Conservation (phyloP, 2,113 vertebrate species). For the Hypanus sabinus region DNA sequence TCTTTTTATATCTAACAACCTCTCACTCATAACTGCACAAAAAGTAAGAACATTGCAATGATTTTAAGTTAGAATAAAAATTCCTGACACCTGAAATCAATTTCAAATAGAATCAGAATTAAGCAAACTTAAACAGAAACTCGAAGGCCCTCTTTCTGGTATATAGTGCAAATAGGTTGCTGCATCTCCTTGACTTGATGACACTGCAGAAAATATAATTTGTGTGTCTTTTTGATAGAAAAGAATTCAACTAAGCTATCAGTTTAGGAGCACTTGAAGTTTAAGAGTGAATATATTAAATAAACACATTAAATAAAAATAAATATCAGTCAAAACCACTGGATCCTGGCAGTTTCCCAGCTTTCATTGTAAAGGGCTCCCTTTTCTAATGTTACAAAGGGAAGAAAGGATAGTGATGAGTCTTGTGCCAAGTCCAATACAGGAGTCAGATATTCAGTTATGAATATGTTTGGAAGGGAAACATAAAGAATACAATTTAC, state of each 20-base stretch:
- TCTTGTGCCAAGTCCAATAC: constrained; percentile 11
- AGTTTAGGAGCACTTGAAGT: neutral
- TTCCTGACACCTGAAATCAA: neutral
- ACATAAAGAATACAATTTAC: neutral
- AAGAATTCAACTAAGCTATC: neutral
- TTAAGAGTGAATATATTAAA: constrained; percentile 4
- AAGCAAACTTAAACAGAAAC: neutral
- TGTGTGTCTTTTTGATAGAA: neutral
- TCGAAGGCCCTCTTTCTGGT: no score
- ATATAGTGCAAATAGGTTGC: neutral
- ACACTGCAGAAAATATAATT: neutral
- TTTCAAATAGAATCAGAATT: neutral
- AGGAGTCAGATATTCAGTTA: neutral
- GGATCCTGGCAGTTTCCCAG: neutral
- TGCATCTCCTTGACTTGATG: neutral
- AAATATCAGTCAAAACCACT: neutral
- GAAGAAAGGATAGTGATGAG: neutral
- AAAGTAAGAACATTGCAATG: neutral
- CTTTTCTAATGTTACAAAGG: neutral
- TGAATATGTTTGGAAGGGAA: neutral
- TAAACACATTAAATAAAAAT: constrained; percentile 2
- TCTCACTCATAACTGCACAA: neutral
- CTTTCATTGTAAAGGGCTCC: neutral
- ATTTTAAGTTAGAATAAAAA: neutral
- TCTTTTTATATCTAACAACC: neutral